Evolutionary conservation across 1,140 invertebrate genomes (phyloP).

Genomic region (Hycleus cichorii): DNA sequence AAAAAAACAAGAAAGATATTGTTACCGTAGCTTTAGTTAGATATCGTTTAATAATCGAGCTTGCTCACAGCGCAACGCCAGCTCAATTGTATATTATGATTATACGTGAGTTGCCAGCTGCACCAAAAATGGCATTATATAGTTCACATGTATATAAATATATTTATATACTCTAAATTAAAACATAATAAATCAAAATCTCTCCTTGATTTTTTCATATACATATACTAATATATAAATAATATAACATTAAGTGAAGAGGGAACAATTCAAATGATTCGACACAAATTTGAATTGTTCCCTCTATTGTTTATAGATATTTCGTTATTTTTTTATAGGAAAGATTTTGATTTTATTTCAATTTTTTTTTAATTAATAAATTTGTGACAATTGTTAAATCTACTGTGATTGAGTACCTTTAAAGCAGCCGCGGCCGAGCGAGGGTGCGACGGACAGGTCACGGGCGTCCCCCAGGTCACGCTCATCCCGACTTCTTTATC

Average conservation of each 20-base stretch:
- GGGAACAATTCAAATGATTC: too few relatives aligned
- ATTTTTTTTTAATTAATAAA: neutral
- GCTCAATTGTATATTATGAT: slow-evolving; percentile 22
- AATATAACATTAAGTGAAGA: too few relatives aligned
- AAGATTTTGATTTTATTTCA: too few relatives aligned
- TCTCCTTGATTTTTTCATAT: too few relatives aligned
- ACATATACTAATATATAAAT: too few relatives aligned
- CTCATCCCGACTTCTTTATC: slow-evolving; percentile 26
- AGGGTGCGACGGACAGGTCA: slow-evolving; percentile 26
- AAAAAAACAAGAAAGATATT: neutral
- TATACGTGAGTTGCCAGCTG: slow-evolving; percentile 21
- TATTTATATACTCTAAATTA: slow-evolving; percentile 22
- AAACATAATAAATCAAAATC: too few relatives aligned
- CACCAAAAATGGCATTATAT: slow-evolving; percentile 19
- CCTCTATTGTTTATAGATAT: too few relatives aligned
- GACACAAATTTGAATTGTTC: too few relatives aligned
- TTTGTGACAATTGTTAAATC: slow-evolving; percentile 16
- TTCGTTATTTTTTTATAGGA: too few relatives aligned
- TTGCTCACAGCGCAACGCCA: slow-evolving; percentile 30
- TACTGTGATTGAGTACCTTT: slow-evolving; percentile 33
- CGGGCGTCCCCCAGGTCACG: slow-evolving; percentile 23
- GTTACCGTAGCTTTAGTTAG: slow-evolving; percentile 35
- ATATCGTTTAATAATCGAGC: slow-evolving; percentile 30
- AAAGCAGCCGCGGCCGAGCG: slow-evolving; percentile 27
- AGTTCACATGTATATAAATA: slow-evolving; percentile 25